Evolutionary conservation across 2,888 invertebrate genomes (phyloP), one percentile per base, ranked within the genome.

Genomic region (Phlogophora meticulosa): DNA sequence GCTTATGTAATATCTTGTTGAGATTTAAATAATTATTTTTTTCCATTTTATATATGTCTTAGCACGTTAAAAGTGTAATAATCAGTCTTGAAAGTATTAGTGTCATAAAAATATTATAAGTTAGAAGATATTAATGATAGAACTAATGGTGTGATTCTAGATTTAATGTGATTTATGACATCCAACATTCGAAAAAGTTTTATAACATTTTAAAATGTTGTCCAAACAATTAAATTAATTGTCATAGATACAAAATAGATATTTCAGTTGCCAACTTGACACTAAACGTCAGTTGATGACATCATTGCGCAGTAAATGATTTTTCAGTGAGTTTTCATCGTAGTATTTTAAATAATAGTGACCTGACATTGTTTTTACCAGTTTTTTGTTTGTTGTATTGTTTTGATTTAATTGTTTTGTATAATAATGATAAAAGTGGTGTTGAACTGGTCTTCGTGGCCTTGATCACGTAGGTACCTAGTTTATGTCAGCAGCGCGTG

Each of bases 391-490:
- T 62, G 10, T 49, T 43, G 32, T 40, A 73, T 76, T 61, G 42
- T 76, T 70, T 76, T 45, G 60, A 46, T 52, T 70, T 43, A 32
- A 76, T 71, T 71, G 48, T 46, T 58, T 56, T 56, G 55, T 56
- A 38, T 61, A 46, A 45, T 61, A 45, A 60, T 49, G 49, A 52
- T 48, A 56, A 52, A 59, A 51, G 24, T 57, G 17, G 36, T 49
- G 42, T 53, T 58, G 63, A 38, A 55, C 55, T 45, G 34, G 58
- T 17, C 5, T 55, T 1, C 34, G 10, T 40, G 59, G 34, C 82
- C 80, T 81, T 79, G 76, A 46, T 67, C 71, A 74, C 60, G 71
- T 75, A 55, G 53, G 24, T 43, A 32, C 15, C 11, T 4, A 20
- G 20, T 17, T 42, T 36, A 64, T 57, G 46, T 52, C 40, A 51